Evolutionary conservation across 2,797 vertebrate genomes (phyloP).

Genomic region (Pachyuromys duprasi): DNA sequence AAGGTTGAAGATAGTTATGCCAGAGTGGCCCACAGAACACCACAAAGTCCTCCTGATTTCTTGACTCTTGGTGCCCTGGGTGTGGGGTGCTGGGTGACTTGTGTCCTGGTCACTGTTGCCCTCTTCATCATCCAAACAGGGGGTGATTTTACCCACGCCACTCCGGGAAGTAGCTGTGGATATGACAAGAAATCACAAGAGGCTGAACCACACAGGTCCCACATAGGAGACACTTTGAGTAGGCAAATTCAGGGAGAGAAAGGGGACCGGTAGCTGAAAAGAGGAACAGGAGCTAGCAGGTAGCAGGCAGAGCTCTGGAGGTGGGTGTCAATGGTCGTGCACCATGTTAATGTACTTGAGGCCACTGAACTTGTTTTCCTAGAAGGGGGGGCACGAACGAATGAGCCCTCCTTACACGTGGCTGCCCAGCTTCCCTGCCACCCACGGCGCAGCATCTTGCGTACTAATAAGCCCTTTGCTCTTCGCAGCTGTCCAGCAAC

Average conservation of each 20-base stretch:
- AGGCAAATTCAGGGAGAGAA: background rate
- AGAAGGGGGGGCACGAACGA: background rate
- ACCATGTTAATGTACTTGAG: background rate
- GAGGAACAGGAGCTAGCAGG: background rate
- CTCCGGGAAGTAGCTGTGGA: background rate
- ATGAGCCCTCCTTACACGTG: rapidly evolving
- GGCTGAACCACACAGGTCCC: background rate
- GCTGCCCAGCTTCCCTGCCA: background rate
- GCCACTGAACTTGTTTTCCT: background rate
- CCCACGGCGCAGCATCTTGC: background rate
- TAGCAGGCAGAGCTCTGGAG: background rate
- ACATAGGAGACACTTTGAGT: rapidly evolving
- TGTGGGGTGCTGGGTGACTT: background rate
- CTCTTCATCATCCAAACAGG: background rate
- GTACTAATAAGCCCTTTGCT: slow-evolving; percentile 30
- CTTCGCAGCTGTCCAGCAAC: background rate
- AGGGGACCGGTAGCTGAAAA: rapidly evolving
- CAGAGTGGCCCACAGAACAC: background rate
- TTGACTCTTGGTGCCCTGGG: background rate
- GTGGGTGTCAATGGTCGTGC: rapidly evolving
- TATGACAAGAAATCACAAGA: background rate
- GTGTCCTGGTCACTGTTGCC: rapidly evolving
- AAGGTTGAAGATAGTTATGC: background rate
- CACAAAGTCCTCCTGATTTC: background rate
- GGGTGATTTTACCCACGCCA: too few relatives aligned